Conservation (phyloP, 2,113 vertebrate genomes). For the Ptilorrhoa leucosticta region DNA sequence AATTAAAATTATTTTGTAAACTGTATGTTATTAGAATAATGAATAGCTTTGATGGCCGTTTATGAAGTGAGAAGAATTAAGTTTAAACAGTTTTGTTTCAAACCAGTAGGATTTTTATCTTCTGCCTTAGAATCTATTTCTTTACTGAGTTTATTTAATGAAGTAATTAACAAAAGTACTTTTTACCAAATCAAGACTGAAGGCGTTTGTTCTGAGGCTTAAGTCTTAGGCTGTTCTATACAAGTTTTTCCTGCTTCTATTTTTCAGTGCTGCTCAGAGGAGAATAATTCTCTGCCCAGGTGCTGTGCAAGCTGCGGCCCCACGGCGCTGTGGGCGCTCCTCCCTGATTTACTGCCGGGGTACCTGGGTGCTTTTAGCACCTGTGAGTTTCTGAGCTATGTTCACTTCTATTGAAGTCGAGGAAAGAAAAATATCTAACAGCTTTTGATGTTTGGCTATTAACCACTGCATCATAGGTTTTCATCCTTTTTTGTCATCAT, state of each 20-base stretch:
- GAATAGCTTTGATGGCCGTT: background rate
- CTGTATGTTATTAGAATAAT: background rate
- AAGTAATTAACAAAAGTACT: background rate
- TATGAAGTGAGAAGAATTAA: background rate
- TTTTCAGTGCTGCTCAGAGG: background rate
- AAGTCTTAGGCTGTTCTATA: background rate
- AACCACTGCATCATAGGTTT: background rate
- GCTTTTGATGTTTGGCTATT: background rate
- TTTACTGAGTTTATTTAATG: background rate
- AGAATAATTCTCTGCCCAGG: background rate
- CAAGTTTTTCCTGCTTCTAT: background rate
- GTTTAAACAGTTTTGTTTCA: background rate
- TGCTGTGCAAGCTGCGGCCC: background rate
- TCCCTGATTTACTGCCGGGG: background rate
- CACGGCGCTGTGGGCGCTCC: rapidly evolving
- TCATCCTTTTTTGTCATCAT: background rate
- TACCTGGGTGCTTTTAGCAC: background rate
- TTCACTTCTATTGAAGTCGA: background rate
- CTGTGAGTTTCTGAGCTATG: background rate
- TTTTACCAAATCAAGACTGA: background rate
- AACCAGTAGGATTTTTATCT: background rate
- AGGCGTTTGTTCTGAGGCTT: background rate
- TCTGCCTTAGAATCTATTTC: background rate
- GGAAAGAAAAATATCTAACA: background rate
- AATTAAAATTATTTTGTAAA: background rate